Percentiles rank a stretch among this genome's conserved stretches.
phyloP scores from a whole-genome alignment of 1,140 invertebrate species.

The Drosophila ananassae region DNA sequence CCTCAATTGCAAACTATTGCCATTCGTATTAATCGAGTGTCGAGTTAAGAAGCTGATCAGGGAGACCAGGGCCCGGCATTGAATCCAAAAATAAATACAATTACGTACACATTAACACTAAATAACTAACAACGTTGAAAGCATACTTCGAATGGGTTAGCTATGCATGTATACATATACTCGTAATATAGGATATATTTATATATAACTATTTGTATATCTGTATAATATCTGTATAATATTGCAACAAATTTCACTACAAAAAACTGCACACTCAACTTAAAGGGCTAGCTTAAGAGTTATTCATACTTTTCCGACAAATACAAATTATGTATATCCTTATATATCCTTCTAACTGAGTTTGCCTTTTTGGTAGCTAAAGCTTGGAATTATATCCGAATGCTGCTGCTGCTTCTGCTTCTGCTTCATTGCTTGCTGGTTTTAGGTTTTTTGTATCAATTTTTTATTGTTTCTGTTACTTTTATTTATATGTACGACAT shows the following conservation, averaged over 20 bases:
- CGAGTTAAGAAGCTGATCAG: constrained; percentile 48
- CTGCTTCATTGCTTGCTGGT: constrained; percentile 6
- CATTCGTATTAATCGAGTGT: constrained; percentile 6
- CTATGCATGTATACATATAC: constrained; percentile 36
- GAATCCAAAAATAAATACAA: constrained; percentile 22
- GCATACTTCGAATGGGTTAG: constrained; percentile 51
- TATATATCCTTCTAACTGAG: constrained; percentile 31
- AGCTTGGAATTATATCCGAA: constrained; percentile 46
- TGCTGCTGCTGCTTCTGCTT: constrained; percentile 16
- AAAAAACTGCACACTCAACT: constrained; percentile 78
- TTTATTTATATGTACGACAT: constrained; percentile 68
- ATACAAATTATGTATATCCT: constrained; percentile 21
- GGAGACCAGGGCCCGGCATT: constrained; percentile 60
- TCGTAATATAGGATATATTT: constrained; percentile 32
- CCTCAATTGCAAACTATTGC: constrained; percentile 48
- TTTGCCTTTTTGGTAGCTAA: constrained; percentile 40
- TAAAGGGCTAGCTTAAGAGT: constrained; percentile 73
- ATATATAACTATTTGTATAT: constrained; percentile 52
- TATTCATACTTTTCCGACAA: constrained; percentile 61
- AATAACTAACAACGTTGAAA: constrained; percentile 80
- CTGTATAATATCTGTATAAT: constrained; percentile 52
- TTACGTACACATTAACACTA: constrained; percentile 64
- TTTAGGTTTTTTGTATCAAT: constrained; percentile 12
- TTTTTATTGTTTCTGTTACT: constrained; percentile 55
- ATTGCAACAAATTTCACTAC: constrained; percentile 78